Percentiles rank a stretch among this genome's conserved stretches.
These are phyloP conservation scores for Physella acuta DNA, from an alignment of 1,140 invertebrate species.

Conservation along the genomic window DNA sequence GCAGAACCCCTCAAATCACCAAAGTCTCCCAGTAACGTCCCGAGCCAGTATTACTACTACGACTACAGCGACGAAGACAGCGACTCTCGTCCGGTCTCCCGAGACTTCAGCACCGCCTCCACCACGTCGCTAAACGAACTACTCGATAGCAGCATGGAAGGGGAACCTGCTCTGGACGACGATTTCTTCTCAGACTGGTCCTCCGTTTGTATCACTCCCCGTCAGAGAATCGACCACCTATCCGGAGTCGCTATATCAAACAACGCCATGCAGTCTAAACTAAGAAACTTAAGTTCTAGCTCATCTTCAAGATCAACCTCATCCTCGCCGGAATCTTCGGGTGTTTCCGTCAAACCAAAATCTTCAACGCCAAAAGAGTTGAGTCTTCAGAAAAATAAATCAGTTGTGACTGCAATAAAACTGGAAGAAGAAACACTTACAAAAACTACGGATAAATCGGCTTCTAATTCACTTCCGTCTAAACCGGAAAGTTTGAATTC, in stretches of 20 bases:
- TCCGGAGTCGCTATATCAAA: conserved; percentile 9
- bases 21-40: conserved; percentile 27
- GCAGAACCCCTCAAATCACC: neutral
- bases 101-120: conserved; percentile 43
- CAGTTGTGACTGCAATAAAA: too few relatives aligned
- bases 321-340: conserved; percentile 15
- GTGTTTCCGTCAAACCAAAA: neutral
- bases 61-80: conserved; percentile 55
- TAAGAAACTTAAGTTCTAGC: neutral
- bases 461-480: neutral
- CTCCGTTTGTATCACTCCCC: conserved; percentile 31
- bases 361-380: too few relatives aligned
- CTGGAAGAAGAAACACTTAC: neutral
- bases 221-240: conserved; percentile 14
- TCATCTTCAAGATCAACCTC: conserved; percentile 7
- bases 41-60: conserved; percentile 49
- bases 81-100: conserved; percentile 45
- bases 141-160: conserved; percentile 44
- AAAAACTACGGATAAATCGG: neutral
- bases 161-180: conserved; percentile 42
- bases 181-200: conserved; percentile 46
- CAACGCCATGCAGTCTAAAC: conserved; percentile 9
- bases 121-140: conserved; percentile 50
- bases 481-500: neutral
- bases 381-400: too few relatives aligned